phyloP scores from a whole-genome alignment of 1,140 invertebrate species.

The Papilio polytes region DNA sequence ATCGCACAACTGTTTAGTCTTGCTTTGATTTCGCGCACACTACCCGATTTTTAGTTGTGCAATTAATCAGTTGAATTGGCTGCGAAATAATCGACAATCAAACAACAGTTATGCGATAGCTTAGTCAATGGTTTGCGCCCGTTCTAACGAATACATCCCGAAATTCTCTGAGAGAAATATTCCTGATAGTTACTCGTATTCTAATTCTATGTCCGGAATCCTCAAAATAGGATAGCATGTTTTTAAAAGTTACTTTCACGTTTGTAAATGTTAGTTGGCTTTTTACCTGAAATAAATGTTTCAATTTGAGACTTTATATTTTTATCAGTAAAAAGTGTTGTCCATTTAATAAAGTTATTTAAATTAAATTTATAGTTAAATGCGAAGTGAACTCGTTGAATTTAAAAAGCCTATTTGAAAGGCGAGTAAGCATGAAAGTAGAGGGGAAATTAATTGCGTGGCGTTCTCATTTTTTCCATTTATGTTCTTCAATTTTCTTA shows the following conservation, averaged over 20 bases:
- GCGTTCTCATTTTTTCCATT: conserved; percentile 14
- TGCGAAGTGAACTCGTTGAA: conserved; percentile 12
- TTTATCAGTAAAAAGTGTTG: not conserved
- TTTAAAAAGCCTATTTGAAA: conserved; percentile 22
- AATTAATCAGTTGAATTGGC: too few relatives aligned
- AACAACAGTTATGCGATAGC: too few relatives aligned
- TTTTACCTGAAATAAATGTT: not conserved
- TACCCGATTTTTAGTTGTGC: too few relatives aligned
- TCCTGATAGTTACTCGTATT: too few relatives aligned
- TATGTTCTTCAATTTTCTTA: conserved; percentile 9
- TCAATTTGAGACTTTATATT: not conserved
- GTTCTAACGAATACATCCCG: too few relatives aligned
- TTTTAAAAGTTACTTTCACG: too few relatives aligned
- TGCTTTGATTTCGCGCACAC: too few relatives aligned
- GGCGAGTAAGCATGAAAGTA: conserved; percentile 16
- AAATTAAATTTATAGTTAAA: not conserved
- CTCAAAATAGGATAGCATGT: too few relatives aligned
- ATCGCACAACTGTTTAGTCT: too few relatives aligned
- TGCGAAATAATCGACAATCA: too few relatives aligned
- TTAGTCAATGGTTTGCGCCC: not conserved
- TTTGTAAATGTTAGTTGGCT: not conserved
- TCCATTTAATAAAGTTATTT: not conserved
- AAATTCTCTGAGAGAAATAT: too few relatives aligned
- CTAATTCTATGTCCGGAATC: too few relatives aligned
- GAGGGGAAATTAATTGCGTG: conserved; percentile 13